Conservation (phyloP, 2,113 vertebrate genomes). For the Varanus komodoensis region DNA sequence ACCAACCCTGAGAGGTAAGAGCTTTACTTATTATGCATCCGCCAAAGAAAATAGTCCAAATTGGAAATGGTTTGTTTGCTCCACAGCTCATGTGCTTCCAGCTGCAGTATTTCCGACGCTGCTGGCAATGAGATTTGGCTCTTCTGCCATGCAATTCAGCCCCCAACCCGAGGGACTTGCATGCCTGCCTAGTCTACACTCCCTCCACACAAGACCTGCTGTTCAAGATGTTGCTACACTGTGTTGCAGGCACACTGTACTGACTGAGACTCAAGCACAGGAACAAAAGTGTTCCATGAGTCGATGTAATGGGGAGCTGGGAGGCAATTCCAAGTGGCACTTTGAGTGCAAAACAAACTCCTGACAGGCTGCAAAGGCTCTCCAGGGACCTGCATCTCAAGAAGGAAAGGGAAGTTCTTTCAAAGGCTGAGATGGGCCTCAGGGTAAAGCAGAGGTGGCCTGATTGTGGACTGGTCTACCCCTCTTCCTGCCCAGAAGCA, state of each 20-base stretch:
- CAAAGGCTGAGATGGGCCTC: not conserved
- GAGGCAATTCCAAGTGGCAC: not conserved
- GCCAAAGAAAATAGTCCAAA: slow-evolving; percentile 70
- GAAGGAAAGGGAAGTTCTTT: not conserved
- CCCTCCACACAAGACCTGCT: not conserved
- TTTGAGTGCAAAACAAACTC: not conserved
- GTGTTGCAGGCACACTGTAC: not conserved
- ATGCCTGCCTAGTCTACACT: rapidly evolving
- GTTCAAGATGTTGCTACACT: not conserved
- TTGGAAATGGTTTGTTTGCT: slow-evolving; percentile 59
- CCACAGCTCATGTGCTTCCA: slow-evolving; percentile 59
- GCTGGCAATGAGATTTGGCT: not conserved
- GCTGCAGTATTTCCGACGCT: slow-evolving; percentile 45
- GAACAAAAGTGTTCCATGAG: not conserved
- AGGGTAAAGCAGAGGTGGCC: not conserved
- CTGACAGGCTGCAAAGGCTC: not conserved
- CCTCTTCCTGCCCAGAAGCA: not conserved
- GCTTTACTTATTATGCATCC: not conserved
- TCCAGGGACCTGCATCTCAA: not conserved
- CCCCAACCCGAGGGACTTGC: not conserved
- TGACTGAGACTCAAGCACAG: not conserved
- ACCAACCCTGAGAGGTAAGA: slow-evolving; percentile 54
- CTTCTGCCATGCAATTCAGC: not conserved
- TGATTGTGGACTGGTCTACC: not conserved
- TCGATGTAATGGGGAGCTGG: not conserved